These are phyloP conservation scores for Hylia prasina DNA, from an alignment of 2,113 vertebrate species.

Conservation along the genomic window DNA sequence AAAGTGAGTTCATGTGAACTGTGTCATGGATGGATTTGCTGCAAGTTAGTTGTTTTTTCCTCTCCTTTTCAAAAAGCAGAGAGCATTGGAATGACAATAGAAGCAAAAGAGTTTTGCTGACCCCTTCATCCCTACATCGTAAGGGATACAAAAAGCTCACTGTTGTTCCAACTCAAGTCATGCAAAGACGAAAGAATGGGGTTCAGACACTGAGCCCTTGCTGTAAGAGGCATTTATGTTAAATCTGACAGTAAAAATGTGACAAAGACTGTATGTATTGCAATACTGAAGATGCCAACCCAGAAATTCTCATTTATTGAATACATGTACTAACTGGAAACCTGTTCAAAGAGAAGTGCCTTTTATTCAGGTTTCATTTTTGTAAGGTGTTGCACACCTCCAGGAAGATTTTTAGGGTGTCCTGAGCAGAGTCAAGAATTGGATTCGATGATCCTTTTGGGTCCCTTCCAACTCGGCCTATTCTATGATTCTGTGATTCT, in stretches of 20 bases:
- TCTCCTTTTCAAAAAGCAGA: background rate
- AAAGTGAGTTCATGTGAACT: background rate
- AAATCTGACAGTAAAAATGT: background rate
- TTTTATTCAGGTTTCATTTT: background rate
- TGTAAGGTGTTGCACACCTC: background rate
- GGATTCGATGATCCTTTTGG: background rate
- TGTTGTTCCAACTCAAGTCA: background rate
- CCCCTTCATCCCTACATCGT: fast-evolving
- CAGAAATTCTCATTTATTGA: background rate
- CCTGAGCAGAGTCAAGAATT: background rate
- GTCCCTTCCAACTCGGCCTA: background rate
- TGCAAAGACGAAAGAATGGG: background rate
- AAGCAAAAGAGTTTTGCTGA: background rate
- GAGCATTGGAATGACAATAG: background rate
- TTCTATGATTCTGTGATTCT: background rate
- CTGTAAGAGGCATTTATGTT: background rate
- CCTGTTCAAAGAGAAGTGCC: background rate
- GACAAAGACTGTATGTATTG: background rate
- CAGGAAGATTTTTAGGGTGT: background rate
- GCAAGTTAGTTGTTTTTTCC: background rate
- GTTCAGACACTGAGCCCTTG: background rate
- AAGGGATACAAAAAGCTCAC: background rate
- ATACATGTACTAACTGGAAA: background rate
- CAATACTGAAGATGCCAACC: background rate
- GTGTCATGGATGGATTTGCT: background rate